A percentile compares a stretch with the other conserved stretches of the same genome.
These are phyloP conservation scores for Bucorvus abyssinicus DNA, from an alignment of 2,797 vertebrate species.

Conservation along the genomic window DNA sequence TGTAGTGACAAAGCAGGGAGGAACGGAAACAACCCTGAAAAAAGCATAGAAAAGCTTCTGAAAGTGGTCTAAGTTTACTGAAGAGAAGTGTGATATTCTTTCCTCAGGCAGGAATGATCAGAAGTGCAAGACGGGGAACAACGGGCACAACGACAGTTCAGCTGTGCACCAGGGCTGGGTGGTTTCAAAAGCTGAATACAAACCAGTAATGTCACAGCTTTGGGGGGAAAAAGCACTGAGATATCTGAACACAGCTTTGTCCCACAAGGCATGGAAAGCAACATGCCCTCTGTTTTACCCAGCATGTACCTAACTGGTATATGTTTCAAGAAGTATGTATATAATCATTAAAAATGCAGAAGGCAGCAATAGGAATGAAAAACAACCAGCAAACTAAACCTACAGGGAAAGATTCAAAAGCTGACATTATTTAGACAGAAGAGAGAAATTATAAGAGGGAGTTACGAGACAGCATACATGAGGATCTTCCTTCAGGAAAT, in stretches of 20 bases:
- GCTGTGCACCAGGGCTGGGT: fast-evolving
- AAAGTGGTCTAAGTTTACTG: background rate
- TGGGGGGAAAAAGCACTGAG: background rate
- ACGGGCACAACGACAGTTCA: background rate
- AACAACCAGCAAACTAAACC: background rate
- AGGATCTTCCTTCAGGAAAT: background rate
- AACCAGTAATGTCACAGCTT: background rate
- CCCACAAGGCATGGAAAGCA: background rate
- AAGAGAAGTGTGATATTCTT: background rate
- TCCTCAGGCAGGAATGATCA: background rate
- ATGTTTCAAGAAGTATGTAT: background rate
- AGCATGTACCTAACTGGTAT: background rate
- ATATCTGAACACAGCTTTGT: background rate
- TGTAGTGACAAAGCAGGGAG: background rate
- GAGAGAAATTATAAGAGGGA: background rate
- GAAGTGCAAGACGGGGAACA: background rate
- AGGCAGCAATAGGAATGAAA: background rate
- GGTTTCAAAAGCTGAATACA: background rate
- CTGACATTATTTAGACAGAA: background rate
- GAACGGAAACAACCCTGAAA: background rate
- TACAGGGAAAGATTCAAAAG: background rate
- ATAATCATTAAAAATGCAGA: background rate
- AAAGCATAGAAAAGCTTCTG: background rate
- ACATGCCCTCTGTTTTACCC: background rate
- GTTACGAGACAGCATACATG: background rate